Percentiles rank a stretch among this genome's conserved stretches.
These are phyloP conservation scores for Cyanoramphus novaezelandiae DNA, from an alignment of 2,113 vertebrate species.

Conservation along the genomic window DNA sequence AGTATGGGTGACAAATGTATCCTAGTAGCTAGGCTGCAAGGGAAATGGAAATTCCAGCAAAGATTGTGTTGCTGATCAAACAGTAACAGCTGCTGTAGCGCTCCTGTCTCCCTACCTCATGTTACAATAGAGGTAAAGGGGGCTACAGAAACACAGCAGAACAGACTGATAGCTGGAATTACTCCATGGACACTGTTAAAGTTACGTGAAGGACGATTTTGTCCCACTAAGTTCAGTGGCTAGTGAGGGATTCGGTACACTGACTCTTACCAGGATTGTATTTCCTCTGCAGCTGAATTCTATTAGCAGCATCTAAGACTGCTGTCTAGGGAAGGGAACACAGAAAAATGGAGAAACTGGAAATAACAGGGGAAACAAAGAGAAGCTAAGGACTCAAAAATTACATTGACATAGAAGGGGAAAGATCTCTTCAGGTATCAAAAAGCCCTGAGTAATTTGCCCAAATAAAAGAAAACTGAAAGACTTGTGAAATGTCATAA, in stretches of 20 bases:
- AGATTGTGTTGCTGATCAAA: constrained; percentile 42
- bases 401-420: background rate
- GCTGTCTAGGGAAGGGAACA: background rate
- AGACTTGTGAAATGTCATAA: background rate
- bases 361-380: background rate
- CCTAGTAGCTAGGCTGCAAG: constrained; percentile 21
- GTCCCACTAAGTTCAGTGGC: background rate
- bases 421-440: background rate
- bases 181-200: background rate
- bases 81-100: background rate
- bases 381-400: background rate
- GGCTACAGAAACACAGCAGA: background rate
- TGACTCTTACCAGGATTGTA: background rate
- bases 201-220: background rate
- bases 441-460: background rate
- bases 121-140: background rate
- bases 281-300: background rate
- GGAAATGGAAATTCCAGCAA: constrained; percentile 50
- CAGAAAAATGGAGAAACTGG: background rate
- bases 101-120: background rate
- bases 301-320: background rate
- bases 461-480: background rate
- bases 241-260: background rate
- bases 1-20: constrained; percentile 51
- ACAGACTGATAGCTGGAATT: background rate